Evolutionary conservation across 1,140 invertebrate species (phyloP).

Genomic region (Aradophagus sp.): DNA sequence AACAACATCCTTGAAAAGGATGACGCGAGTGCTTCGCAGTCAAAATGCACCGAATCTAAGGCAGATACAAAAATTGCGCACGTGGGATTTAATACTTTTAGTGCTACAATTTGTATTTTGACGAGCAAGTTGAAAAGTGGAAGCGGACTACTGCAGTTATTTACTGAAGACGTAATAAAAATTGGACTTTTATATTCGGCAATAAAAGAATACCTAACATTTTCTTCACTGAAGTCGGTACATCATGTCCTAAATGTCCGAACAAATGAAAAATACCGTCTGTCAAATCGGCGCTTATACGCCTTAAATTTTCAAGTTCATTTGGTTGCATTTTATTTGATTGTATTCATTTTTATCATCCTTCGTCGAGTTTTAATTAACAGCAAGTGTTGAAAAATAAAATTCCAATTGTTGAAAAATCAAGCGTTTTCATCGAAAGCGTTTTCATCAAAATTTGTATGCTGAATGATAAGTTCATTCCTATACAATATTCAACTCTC

Average conservation of each 20-base stretch:
- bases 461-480: too few relatives aligned
- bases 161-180: constrained; percentile 8
- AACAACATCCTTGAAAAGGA: too few relatives aligned
- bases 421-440: too few relatives aligned
- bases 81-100: constrained; percentile 15
- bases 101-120: constrained; percentile 21
- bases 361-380: too few relatives aligned
- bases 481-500: too few relatives aligned
- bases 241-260: background rate
- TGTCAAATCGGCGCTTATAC: background rate
- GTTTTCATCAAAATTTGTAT: too few relatives aligned
- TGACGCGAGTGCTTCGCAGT: constrained; percentile 14
- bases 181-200: constrained; percentile 1
- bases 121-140: constrained; percentile 17
- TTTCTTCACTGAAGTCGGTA: too few relatives aligned
- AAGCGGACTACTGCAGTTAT: constrained; percentile 17
- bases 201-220: constrained; percentile 6
- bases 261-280: constrained; percentile 9
- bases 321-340: too few relatives aligned
- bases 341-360: too few relatives aligned
- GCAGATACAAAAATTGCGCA: constrained; percentile 8
- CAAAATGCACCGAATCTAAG: constrained; percentile 25
- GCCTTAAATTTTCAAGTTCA: too few relatives aligned
- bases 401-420: too few relatives aligned
- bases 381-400: too few relatives aligned